Base-by-base conservation (phyloP, 2,113 vertebrate species). In the Eulemur macaco region DNA sequence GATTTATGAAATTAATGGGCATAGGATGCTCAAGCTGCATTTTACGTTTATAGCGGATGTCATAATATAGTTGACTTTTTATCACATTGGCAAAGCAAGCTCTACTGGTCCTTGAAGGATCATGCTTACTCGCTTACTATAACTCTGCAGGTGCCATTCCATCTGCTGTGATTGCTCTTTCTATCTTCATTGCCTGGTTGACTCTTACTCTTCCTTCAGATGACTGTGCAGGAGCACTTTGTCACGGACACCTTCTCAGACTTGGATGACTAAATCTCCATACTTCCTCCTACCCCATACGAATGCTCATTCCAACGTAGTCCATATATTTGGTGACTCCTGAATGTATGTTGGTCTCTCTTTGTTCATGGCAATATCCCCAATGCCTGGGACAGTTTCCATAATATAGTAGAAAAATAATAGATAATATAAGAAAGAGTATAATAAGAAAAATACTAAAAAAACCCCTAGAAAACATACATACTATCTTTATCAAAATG, bases 1-100 rank as follows among this genome's bases (percentile, higher is more conserved):
- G 86, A 95, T 63, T 63, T 50, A 64, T 86, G 8, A 71, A 69
- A 52, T 80, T 64, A 91, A 60, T 89, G 89, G 86, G 39, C 23
- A 47, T 56, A 78, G 69, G 29, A 74, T 25, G 0, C 4, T 10
- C 47, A 92, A 6, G 17, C 17, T 23, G 23, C 3, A n/a, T 52
- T 56, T 14, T 87, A 0, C 73, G 21, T 52, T 77, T 34, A 69
- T 25, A 66, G 2, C 20, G 29, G 8, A 37, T 52, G 6, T 50
- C 1, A 4, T 87, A 45, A 21, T 58, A 17, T 23, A 37, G 21
- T 69, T 83, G 27, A 78, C 17, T 63, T 96, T 45, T 58, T 74
- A 84, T 64, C 37, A 89, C 91, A 89, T 27, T 84, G 3, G 54
- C 69, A 95, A 58, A 8, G 4, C 6, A 50, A 66, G 2, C 68